Evolutionary conservation across 2,113 vertebrate genomes (phyloP).

Genomic region (Ondatra zibethicus): DNA sequence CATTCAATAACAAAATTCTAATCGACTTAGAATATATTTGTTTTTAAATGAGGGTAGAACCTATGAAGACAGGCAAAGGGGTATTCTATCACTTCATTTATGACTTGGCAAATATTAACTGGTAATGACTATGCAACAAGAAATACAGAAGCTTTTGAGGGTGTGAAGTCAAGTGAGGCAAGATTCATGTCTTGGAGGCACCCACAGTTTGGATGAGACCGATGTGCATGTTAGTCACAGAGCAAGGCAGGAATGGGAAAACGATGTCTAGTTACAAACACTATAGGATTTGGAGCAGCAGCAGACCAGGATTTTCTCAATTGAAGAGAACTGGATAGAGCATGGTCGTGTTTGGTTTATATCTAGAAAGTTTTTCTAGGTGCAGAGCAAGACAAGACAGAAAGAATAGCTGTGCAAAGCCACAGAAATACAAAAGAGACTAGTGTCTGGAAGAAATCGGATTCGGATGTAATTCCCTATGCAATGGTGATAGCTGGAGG

Average conservation of each 20-base stretch:
- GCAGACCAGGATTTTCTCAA: not conserved
- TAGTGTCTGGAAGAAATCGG: not conserved
- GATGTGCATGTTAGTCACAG: not conserved
- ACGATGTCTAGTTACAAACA: not conserved
- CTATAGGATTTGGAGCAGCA: not conserved
- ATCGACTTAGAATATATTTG: not conserved
- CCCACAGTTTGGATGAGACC: not conserved
- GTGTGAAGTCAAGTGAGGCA: constrained; percentile 2
- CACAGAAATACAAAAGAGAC: not conserved
- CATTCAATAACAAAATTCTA: not conserved
- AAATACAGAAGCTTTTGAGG: constrained; percentile 11
- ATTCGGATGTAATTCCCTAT: not conserved
- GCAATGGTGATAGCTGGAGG: not conserved
- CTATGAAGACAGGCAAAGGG: not conserved
- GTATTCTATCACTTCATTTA: constrained; percentile 33
- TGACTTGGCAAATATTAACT: constrained; percentile 22
- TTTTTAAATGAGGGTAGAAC: not conserved
- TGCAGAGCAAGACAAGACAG: not conserved
- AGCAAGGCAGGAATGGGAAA: not conserved
- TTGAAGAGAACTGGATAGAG: not conserved
- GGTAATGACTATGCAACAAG: constrained; percentile 33
- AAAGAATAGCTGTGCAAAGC: not conserved
- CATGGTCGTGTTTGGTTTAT: not conserved
- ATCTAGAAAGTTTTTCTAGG: not conserved
- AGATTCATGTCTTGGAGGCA: not conserved